Conservation (phyloP, 2,113 vertebrate genomes). For the Pristiophorus japonicus region DNA sequence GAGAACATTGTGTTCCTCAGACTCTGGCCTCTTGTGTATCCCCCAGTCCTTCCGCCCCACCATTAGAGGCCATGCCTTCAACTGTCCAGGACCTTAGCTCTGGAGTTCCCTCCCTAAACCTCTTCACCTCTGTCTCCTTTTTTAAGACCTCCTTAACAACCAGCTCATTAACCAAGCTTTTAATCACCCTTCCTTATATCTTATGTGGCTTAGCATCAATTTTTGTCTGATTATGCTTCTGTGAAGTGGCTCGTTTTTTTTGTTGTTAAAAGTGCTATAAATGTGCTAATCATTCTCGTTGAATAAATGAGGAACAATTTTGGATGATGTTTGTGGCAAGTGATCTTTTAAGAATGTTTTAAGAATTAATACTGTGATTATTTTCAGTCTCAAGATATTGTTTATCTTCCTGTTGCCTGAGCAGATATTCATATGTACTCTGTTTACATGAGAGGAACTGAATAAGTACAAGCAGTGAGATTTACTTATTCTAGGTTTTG, state of each 20-base stretch:
- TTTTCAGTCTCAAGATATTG: not conserved
- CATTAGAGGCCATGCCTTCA: not conserved
- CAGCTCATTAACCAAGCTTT: not conserved
- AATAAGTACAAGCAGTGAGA: not conserved
- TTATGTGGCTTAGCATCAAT: not conserved
- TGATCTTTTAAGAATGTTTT: not conserved
- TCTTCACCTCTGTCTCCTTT: not conserved
- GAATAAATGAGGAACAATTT: not conserved
- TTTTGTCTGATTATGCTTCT: not conserved
- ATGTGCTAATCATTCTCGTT: not conserved
- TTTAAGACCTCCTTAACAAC: not conserved
- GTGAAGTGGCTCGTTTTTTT: not conserved
- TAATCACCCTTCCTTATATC: not conserved
- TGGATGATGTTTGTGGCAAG: not conserved
- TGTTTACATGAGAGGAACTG: not conserved
- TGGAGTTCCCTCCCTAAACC: not conserved
- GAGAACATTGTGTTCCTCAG: not conserved
- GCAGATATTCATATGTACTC: not conserved
- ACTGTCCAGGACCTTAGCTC: not conserved
- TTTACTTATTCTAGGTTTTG: not conserved
- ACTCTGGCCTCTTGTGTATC: not conserved
- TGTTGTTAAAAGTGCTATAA: not conserved
- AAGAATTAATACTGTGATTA: conserved; percentile 6
- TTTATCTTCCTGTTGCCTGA: not conserved
- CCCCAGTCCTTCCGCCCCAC: not conserved